phyloP scores from a whole-genome alignment of 2,797 vertebrate species.

The Sitta carolinensis region DNA sequence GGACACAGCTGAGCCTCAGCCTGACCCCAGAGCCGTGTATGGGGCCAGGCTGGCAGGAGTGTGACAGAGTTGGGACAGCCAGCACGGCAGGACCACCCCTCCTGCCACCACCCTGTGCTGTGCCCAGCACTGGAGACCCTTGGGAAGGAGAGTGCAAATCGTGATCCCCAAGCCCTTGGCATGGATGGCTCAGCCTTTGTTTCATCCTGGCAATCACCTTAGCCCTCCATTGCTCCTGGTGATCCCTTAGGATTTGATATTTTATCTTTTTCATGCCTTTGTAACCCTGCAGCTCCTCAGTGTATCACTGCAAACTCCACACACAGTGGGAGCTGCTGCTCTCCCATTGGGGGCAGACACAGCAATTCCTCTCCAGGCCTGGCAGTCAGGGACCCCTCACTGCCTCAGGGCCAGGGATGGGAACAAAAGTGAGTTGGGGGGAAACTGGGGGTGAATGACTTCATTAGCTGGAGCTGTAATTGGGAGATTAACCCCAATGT shows the following conservation, averaged over 20 bases:
- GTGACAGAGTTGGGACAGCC: not conserved
- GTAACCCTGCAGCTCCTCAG: not conserved
- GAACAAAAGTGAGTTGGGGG: not conserved
- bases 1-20: not conserved
- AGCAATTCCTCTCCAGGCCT: not conserved
- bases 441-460: not conserved
- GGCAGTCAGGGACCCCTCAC: not conserved
- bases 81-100: fast-evolving
- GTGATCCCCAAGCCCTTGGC: not conserved
- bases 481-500: not conserved
- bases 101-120: fast-evolving
- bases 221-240: not conserved
- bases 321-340: not conserved
- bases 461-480: not conserved
- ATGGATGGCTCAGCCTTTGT: not conserved
- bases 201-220: not conserved
- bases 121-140: not conserved
- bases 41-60: not conserved
- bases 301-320: not conserved
- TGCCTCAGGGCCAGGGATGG: not conserved
- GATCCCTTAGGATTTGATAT: fast-evolving
- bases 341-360: not conserved
- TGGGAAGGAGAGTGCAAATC: not conserved
- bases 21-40: fast-evolving
- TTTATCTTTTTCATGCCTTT: fast-evolving